Evolutionary conservation across 2,797 vertebrate species (phyloP).

Genomic region (Pangasius larnaudii): DNA sequence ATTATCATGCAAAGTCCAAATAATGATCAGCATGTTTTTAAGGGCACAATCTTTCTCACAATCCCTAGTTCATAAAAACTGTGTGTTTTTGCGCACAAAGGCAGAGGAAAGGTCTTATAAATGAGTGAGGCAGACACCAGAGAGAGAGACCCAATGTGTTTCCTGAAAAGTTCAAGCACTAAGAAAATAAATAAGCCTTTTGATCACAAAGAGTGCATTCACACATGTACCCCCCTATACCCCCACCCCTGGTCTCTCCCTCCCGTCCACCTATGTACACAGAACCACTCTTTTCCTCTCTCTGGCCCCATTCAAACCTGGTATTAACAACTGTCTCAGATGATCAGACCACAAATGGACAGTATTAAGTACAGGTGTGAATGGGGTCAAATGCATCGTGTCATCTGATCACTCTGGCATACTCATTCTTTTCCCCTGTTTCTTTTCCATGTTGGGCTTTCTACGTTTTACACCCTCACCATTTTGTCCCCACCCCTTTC

Average conservation of each 20-base stretch:
- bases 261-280: constrained; percentile 43
- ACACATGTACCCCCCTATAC: constrained; percentile 57
- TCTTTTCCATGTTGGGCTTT: constrained; percentile 28
- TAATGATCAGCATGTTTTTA: background rate
- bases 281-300: constrained; percentile 37
- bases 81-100: constrained; percentile 53
- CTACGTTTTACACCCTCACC: constrained; percentile 55
- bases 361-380: background rate
- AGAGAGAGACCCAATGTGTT: constrained; percentile 71
- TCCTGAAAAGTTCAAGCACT: constrained; percentile 78
- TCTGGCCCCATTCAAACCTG: constrained; percentile 16
- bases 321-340: background rate
- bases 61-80: background rate
- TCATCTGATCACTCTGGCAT: background rate
- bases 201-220: constrained; percentile 84
- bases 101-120: constrained; percentile 43
- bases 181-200: constrained; percentile 83
- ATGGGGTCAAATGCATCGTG: background rate
- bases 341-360: background rate
- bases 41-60: too few relatives aligned
- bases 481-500: constrained; percentile 49
- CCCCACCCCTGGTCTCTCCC: constrained; percentile 34
- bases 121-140: constrained; percentile 59
- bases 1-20: constrained; percentile 43
- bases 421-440: constrained; percentile 40